Evolutionary conservation across 2,888 invertebrate genomes (phyloP), one percentile per base, ranked within the genome.

Genomic region (Philhelius pedissequus): DNA sequence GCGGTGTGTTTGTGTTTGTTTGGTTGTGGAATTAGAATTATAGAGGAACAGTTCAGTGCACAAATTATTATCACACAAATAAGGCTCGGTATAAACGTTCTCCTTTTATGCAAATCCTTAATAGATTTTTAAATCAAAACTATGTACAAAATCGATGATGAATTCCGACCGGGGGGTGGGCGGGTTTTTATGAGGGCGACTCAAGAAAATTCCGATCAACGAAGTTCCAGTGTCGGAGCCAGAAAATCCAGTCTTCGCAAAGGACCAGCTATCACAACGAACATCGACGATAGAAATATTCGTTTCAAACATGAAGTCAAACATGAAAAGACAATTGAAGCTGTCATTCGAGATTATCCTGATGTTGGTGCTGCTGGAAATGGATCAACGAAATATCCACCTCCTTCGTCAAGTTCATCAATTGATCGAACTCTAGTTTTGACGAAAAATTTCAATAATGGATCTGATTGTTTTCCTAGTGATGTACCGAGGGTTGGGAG

Each of bases 261-360:
- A 56, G 94, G 94, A n/a, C 93, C 94, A 6, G 93, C 94, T 13
- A 94, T 94, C 83, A 94, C 94, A 43, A 94, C 94, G 35, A 94
- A 93, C 88, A 90, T 94, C 80, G 92, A 91, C 86, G 90, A 90
- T 77, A 87, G 88, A 2, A 90, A 88, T 76, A 88, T 91, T 20
- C 88, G 90, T 38, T 91, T 90, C 75, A 89, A 94, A 90, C 92
- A 92, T 91, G 90, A 93, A 92, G 90, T 93, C 90, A 90, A 93
- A 92, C 88, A 93, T 92, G 88, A 93, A 91, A 92, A 93, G 91
- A 92, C 92, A 91, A 89, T 92, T 91, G 89, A 94, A 92, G 89
- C 93, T 90, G 87, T 92, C 92, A 92, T 93, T 90, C 87, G 93
- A 88, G 90, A 93, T 90, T 91, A 90, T 88, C 90, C 91, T 4